phyloP scores from a whole-genome alignment of 2,797 vertebrate genomes.

The Tapera naevia region DNA sequence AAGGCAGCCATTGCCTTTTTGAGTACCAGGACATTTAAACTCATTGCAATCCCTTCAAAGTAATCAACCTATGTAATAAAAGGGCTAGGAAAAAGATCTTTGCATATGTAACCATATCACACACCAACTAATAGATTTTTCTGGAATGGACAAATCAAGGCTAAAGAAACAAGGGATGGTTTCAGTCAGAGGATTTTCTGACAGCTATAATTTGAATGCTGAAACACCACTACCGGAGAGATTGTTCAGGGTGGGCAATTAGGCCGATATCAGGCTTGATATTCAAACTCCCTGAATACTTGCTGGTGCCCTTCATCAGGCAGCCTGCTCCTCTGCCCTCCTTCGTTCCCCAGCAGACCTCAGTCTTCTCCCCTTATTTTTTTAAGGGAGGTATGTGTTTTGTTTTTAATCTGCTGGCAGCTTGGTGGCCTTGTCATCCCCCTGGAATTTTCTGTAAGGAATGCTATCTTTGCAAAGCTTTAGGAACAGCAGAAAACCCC shows the following conservation, averaged over 20 bases:
- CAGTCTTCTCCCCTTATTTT: neutral
- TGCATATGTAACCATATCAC: constrained; percentile 68
- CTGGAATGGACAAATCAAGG: constrained; percentile 51
- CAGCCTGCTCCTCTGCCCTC: neutral
- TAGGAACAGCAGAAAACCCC: neutral
- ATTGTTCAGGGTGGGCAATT: neutral
- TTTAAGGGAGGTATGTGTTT: neutral
- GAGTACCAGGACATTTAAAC: constrained; percentile 70
- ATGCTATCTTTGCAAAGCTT: neutral
- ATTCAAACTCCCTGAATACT: neutral
- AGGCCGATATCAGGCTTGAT: neutral
- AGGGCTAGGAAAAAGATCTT: constrained; percentile 77
- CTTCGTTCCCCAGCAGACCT: neutral
- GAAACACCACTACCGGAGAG: constrained; percentile 34
- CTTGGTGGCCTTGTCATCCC: neutral
- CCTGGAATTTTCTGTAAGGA: neutral
- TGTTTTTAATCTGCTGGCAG: neutral
- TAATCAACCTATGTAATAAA: constrained; percentile 73
- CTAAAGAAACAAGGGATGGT: neutral
- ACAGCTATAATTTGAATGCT: neutral
- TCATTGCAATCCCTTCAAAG: constrained; percentile 68
- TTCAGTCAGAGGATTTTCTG: constrained; percentile 16
- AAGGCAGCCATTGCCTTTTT: constrained; percentile 69
- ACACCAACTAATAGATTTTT: constrained; percentile 43
- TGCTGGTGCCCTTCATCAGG: neutral